Evolutionary conservation across 2,888 invertebrate genomes (phyloP).

Genomic region (Eupithecia vulgata): DNA sequence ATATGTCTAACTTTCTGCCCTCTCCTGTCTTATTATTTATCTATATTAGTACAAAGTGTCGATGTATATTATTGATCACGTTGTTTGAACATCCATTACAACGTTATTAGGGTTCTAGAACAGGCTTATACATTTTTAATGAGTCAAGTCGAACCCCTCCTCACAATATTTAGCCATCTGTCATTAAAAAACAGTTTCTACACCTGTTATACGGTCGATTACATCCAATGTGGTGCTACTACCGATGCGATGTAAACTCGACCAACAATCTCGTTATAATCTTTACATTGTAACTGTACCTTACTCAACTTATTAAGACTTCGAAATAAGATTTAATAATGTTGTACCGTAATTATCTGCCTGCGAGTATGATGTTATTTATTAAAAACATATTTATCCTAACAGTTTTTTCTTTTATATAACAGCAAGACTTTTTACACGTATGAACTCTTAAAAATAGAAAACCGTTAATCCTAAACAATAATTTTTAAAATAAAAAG

Average conservation of each 20-base stretch:
- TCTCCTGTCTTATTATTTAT: no score
- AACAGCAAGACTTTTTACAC: background rate
- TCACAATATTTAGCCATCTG: constrained; percentile 45
- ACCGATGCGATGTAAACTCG: constrained; percentile 27
- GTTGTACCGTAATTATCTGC: constrained; percentile 26
- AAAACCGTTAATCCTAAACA: background rate
- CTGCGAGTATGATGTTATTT: constrained; percentile 7
- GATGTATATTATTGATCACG: background rate
- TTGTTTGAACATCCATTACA: background rate
- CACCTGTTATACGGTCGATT: constrained; percentile 61
- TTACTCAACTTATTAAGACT: constrained; percentile 3
- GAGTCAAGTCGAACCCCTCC: constrained; percentile 16
- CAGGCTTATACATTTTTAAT: constrained; percentile 16
- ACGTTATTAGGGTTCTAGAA: constrained; percentile 4
- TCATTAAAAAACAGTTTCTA: constrained; percentile 52
- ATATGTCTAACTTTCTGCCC: no score
- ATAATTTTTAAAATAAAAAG: background rate
- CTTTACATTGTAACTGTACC: background rate
- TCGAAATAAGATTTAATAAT: background rate
- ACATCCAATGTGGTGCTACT: constrained; percentile 31
- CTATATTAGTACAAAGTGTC: background rate
- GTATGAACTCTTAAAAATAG: background rate
- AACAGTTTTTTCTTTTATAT: background rate
- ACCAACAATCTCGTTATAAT: constrained; percentile 14
- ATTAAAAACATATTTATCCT: no score